Conservation (phyloP, 2,888 invertebrate species). For the Maniola hyperantus region DNA sequence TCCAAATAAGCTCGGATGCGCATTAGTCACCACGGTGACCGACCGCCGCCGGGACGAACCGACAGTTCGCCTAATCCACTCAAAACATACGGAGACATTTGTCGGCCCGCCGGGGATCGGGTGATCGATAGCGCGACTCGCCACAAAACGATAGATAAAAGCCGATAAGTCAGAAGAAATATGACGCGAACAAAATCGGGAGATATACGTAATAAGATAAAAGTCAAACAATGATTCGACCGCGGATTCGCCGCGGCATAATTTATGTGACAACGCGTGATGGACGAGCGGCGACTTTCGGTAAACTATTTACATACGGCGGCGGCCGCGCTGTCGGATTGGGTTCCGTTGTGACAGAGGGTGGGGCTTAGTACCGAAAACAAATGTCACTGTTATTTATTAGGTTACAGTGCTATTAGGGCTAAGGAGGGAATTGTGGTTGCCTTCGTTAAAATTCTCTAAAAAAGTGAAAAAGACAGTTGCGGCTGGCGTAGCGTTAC, state of each 20-base stretch:
- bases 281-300: conserved; percentile 83
- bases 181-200: conserved; percentile 83
- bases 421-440: conserved; percentile 65
- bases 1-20: conserved; percentile 70
- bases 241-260: conserved; percentile 83
- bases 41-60: conserved; percentile 48
- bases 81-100: conserved; percentile 80
- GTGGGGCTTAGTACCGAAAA: conserved; percentile 81
- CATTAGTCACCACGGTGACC: conserved; percentile 73
- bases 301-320: conserved; percentile 83
- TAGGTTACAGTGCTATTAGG: conserved; percentile 76
- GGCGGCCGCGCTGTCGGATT: conserved; percentile 78
- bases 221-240: conserved; percentile 83
- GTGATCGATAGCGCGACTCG: conserved; percentile 80
- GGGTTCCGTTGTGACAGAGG: conserved; percentile 80
- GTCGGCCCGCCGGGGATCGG: conserved; percentile 73
- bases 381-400: conserved; percentile 83
- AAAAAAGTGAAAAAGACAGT: conserved; percentile 23
- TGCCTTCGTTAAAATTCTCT: conserved; percentile 19
- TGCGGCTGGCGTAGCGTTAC: conserved; percentile 22
- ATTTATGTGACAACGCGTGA: conserved; percentile 83
- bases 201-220: conserved; percentile 83
- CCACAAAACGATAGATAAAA: conserved; percentile 82
- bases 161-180: conserved; percentile 82
- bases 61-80: conserved; percentile 78